phyloP scores from a whole-genome alignment of 2,113 vertebrate genomes.

The Glaucomys volans region DNA sequence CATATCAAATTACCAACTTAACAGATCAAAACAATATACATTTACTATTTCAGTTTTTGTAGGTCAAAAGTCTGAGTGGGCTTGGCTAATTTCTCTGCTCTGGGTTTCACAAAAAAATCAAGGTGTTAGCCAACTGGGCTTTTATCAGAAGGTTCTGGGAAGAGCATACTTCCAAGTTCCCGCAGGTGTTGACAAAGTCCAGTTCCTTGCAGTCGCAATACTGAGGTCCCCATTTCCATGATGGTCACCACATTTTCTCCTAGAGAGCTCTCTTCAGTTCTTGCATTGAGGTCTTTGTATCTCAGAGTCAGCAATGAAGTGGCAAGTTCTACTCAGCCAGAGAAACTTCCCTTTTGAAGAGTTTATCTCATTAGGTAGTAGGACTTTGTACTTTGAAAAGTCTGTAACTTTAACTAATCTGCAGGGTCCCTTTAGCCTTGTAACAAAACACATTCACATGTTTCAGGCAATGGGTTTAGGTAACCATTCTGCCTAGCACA shows the following conservation, averaged over 20 bases:
- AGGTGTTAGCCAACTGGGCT: background rate
- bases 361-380: background rate
- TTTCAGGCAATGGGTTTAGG: background rate
- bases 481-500: background rate
- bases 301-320: background rate
- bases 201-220: background rate
- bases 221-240: background rate
- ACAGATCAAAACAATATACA: background rate
- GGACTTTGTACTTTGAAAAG: background rate
- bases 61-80: background rate
- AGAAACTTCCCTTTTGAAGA: background rate
- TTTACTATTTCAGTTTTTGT: background rate
- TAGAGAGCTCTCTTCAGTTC: accelerated
- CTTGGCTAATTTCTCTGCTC: background rate
- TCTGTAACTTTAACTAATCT: background rate
- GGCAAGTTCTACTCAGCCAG: background rate
- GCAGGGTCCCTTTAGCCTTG: background rate
- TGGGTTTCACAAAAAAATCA: background rate
- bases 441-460: background rate
- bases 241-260: background rate
- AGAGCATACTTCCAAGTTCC: background rate
- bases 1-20: background rate
- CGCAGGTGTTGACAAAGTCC: background rate
- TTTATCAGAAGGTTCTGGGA: background rate
- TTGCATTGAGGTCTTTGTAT: accelerated